Percentiles rank a stretch among this genome's conserved stretches.
Conservation (phyloP, 2,888 invertebrate genomes). For the Mechanitis messenoides region DNA sequence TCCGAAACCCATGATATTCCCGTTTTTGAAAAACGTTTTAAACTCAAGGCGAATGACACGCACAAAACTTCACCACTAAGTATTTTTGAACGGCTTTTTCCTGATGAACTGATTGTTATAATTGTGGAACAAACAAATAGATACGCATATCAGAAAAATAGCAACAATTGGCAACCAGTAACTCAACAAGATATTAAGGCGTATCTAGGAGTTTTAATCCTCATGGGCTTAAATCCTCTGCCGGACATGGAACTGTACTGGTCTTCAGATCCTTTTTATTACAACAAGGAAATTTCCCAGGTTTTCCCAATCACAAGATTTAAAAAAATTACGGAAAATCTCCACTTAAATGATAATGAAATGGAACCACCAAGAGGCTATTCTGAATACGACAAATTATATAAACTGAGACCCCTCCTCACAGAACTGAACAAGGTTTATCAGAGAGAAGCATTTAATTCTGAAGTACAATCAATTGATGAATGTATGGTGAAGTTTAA, state of each 20-base stretch:
- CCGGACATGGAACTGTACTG: slow-evolving; percentile 37
- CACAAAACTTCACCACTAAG: slow-evolving; percentile 26
- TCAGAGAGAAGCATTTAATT: slow-evolving; percentile 18
- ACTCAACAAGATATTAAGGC: slow-evolving; percentile 31
- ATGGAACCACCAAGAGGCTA: slow-evolving; percentile 17
- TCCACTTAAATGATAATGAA: slow-evolving; percentile 27
- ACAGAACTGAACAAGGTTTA: slow-evolving; percentile 20
- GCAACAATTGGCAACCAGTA: slow-evolving; percentile 32
- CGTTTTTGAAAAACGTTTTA: slow-evolving; percentile 26
- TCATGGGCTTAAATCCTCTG: slow-evolving; percentile 40
- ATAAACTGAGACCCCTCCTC: slow-evolving; percentile 24
- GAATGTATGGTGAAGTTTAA: slow-evolving; percentile 34
- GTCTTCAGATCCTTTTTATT: slow-evolving; percentile 37
- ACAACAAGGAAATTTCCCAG: slow-evolving; percentile 33
- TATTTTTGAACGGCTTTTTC: slow-evolving; percentile 34
- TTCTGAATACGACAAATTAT: slow-evolving; percentile 23
- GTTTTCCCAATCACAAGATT: slow-evolving; percentile 33
- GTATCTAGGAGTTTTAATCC: slow-evolving; percentile 35
- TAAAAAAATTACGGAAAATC: slow-evolving; percentile 24
- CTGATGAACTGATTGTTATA: slow-evolving; percentile 30
- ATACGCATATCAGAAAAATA: slow-evolving; percentile 34
- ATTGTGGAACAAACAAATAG: slow-evolving; percentile 35
- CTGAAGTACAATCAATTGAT: slow-evolving; percentile 16
- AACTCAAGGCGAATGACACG: slow-evolving; percentile 23
- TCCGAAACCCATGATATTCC: slow-evolving; percentile 25